Base-by-base conservation (phyloP, 2,797 vertebrate species). In the Acanthurus tractus region DNA sequence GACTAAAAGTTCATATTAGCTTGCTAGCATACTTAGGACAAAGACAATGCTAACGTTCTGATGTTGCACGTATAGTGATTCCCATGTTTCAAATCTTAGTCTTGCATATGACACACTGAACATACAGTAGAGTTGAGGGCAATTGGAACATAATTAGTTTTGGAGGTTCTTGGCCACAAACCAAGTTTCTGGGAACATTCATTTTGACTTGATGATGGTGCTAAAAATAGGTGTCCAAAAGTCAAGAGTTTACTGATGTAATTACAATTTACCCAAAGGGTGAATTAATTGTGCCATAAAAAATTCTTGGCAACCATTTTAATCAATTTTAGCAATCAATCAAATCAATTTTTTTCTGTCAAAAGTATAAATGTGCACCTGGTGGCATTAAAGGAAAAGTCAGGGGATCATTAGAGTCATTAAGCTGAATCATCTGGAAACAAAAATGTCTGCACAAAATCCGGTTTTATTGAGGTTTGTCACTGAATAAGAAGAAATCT, bases 291-390 rank as follows among this genome's bases (percentile, higher is more conserved):
- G 65, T 46, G 11, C 44, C 11, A 18, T 18, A 10, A 20, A 23
- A 36, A 46, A 25, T 36, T 46, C 18, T n/a, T 36, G 10, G 25
- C 12, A 55, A 25, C 13, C 45, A 69, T 17, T 49, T n/a, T 10
- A 18, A 14, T 29, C 13, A 1, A 4, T 46, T 17, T 18, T 11
- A 29, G 5, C 25, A 29, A 29, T 29, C 25, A 29, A 29, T 29
- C 25, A 29, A 29, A 29, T 14, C 10, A 11, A 3, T 64, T 6
- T 29, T 29, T 49, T 55, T n/a, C 13, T 12, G 13, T 53, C 36
- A 34, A 71, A 71, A 44, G 8, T n/a, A 72, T 36, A 50, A 22
- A 46, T 46, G 4, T 11, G 40, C 13, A 55, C 49, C 44, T 46
- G 4, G 4, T 13, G 11, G 4, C 38, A 55, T 1, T 38, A 42